These are phyloP conservation scores for Otocyon megalotis DNA, from an alignment of 2,113 vertebrate species.

Conservation along the genomic window DNA sequence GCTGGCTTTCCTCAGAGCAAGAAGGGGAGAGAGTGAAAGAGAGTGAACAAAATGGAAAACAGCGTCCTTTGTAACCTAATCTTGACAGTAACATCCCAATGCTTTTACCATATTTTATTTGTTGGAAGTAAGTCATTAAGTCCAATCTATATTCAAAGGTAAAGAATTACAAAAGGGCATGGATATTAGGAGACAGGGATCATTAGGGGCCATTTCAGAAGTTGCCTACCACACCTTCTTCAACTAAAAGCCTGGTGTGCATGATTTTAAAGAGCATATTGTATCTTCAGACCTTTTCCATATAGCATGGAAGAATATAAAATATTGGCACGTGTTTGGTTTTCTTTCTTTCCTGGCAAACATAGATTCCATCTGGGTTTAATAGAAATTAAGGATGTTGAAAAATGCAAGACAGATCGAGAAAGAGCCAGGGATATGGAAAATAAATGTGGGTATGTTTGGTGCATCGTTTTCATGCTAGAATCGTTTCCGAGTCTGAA, in stretches of 20 bases:
- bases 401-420: constrained; percentile 68
- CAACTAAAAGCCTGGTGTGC: not conserved
- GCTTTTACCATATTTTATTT: not conserved
- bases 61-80: not conserved
- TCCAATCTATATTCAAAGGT: not conserved
- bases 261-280: not conserved
- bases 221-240: not conserved
- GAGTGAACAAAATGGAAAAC: not conserved
- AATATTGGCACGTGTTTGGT: constrained; percentile 55
- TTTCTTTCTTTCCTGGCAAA: constrained; percentile 70
- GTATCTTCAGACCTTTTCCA: constrained; percentile 40
- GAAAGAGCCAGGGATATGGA: constrained; percentile 73
- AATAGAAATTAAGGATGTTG: constrained; percentile 69
- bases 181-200: not conserved
- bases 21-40: not conserved
- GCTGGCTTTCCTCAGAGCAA: not conserved
- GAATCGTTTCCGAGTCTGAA: constrained; percentile 71
- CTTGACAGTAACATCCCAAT: constrained; percentile 15
- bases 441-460: constrained; percentile 72
- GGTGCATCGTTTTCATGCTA: constrained; percentile 63
- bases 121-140: constrained; percentile 40
- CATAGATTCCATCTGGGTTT: constrained; percentile 73
- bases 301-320: constrained; percentile 12
- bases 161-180: not conserved
- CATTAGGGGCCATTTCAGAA: not conserved